Percentiles rank a stretch among this genome's conserved stretches.
phyloP scores from a whole-genome alignment of 2,113 vertebrate species.

The Pelecanus crispus region DNA sequence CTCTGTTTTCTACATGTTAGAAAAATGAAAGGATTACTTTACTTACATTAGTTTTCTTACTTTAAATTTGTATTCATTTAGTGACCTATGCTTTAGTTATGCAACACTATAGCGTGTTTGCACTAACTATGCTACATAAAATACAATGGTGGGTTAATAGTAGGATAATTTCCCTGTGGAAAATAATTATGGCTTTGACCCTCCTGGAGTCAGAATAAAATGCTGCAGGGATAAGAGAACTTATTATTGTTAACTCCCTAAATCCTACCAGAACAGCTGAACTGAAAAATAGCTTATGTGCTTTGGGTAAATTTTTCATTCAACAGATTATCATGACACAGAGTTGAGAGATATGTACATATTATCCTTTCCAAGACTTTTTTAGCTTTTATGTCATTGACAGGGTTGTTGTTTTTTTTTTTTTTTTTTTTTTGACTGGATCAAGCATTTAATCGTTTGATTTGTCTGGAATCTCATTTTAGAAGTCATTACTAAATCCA shows the following conservation, averaged over 20 bases:
- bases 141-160: neutral
- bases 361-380: neutral
- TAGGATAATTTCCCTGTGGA: slow-evolving; percentile 14
- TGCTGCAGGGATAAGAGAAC: neutral
- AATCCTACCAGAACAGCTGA: neutral
- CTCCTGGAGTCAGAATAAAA: neutral
- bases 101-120: neutral
- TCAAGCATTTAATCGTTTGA: slow-evolving; percentile 54
- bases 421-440: neutral
- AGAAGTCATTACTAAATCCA: slow-evolving; percentile 62
- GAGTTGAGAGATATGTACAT: neutral
- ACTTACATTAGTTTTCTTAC: neutral
- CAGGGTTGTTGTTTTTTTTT: too few species aligned
- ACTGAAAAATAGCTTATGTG: neutral
- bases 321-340: neutral
- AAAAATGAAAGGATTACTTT: neutral
- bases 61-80: neutral
- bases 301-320: neutral
- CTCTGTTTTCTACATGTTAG: neutral
- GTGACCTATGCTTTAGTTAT: neutral
- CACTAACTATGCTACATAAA: neutral
- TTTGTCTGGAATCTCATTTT: slow-evolving; percentile 60
- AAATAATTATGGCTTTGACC: slow-evolving; percentile 6
- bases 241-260: slow-evolving; percentile 24
- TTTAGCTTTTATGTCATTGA: neutral